Conservation (phyloP, 2,797 vertebrate genomes). For the Amblyraja radiata region DNA sequence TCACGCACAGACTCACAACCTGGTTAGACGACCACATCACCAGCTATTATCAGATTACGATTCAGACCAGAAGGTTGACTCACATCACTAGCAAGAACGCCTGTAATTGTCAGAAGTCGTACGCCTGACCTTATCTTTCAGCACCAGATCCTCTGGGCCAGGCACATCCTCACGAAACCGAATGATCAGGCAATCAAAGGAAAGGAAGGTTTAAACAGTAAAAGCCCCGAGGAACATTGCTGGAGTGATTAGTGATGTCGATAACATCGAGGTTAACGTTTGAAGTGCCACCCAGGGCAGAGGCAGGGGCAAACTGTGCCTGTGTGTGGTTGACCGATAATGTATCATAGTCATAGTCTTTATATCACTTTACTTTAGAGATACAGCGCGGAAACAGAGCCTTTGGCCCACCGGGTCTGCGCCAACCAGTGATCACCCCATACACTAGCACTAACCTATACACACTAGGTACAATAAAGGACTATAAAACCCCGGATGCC, state of each 20-base stretch:
- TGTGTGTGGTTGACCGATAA: not conserved
- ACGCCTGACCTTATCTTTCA: not conserved
- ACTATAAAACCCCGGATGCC: no score
- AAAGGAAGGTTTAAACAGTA: not conserved
- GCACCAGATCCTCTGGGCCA: slow-evolving; percentile 3
- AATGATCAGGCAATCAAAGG: slow-evolving; percentile 20
- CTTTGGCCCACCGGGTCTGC: no score
- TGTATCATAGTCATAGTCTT: not conserved
- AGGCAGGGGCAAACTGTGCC: slow-evolving; percentile 11
- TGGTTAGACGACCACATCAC: slow-evolving; percentile 7
- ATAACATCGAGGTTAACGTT: slow-evolving; percentile 29
- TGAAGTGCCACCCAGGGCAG: not conserved
- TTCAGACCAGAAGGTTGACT: slow-evolving; percentile 13
- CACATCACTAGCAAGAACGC: not conserved
- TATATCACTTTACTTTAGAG: no score
- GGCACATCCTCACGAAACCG: not conserved
- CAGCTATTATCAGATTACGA: slow-evolving; percentile 26
- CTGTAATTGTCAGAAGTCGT: not conserved
- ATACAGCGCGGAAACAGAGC: no score
- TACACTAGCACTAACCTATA: no score
- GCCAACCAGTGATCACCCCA: no score
- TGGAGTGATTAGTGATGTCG: not conserved
- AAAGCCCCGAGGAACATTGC: not conserved
- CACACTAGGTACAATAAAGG: no score
- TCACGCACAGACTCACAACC: not conserved